A percentile compares a stretch with the other conserved stretches of the same genome.
phyloP scores from a whole-genome alignment of 1,140 invertebrate genomes.

The Bathynomus jamesi region DNA sequence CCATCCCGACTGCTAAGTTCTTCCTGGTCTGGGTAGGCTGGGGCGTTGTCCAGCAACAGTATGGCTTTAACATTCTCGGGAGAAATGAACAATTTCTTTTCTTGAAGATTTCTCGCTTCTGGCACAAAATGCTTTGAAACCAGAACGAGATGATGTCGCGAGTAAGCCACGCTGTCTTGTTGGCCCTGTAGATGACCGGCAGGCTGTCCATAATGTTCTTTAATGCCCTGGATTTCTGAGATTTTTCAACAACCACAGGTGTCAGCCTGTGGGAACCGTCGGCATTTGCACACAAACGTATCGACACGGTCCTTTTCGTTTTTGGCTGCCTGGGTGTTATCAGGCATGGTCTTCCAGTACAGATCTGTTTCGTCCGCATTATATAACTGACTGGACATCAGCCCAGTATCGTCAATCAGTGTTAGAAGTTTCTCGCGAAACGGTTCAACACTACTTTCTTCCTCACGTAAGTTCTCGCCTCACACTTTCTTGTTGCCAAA shows the following conservation, averaged over 20 bases:
- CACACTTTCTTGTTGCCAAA: too few relatives aligned
- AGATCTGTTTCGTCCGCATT: conserved; percentile 9
- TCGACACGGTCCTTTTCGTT: too few relatives aligned
- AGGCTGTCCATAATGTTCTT: neutral
- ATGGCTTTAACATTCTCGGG: conserved; percentile 8
- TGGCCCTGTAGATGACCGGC: conserved; percentile 8
- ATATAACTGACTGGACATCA: too few relatives aligned
- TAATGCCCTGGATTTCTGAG: neutral
- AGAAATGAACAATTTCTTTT: neutral
- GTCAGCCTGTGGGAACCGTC: conserved; percentile 7
- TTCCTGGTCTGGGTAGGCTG: neutral
- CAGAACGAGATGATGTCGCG: neutral
- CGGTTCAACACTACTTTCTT: too few relatives aligned
- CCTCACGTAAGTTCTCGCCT: too few relatives aligned
- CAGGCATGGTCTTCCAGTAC: neutral
- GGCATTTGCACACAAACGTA: neutral
- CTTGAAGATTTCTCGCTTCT: conserved; percentile 1
- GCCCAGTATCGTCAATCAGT: too few relatives aligned
- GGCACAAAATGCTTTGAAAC: conserved; percentile 10
- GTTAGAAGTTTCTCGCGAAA: too few relatives aligned
- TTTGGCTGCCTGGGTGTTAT: neutral
- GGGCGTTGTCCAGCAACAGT: conserved; percentile 1
- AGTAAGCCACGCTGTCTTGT: too few relatives aligned
- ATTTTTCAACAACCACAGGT: conserved; percentile 1
- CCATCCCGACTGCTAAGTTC: conserved; percentile 2